Conservation (phyloP, 1,140 invertebrate species). For the Scaptomyza pallida region DNA sequence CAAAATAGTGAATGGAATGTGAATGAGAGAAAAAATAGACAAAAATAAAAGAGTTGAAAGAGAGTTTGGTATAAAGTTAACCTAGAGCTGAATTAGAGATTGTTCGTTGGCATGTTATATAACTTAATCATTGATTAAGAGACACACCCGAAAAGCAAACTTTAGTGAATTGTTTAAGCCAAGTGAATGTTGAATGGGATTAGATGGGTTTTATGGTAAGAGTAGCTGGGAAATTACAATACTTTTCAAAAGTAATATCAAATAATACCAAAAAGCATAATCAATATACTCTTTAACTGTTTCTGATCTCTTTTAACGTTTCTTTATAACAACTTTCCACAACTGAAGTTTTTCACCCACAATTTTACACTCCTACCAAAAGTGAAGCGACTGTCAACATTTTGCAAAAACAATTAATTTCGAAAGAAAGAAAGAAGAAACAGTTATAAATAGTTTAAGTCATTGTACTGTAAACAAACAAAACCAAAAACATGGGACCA, state of each 20-base stretch:
- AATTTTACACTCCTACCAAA: not conserved
- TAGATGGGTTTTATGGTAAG: too few species aligned
- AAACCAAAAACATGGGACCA: slow-evolving; percentile 14
- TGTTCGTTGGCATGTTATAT: slow-evolving; percentile 4
- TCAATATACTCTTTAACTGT: not conserved
- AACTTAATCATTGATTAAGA: not conserved
- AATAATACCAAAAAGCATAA: not conserved
- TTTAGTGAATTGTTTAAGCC: too few species aligned
- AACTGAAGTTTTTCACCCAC: slow-evolving; percentile 5
- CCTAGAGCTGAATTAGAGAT: not conserved
- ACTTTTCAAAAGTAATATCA: too few species aligned
- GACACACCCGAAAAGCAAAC: not conserved
- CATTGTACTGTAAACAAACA: slow-evolving; percentile 25
- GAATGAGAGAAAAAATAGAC: slow-evolving; percentile 17
- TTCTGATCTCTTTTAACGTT: not conserved
- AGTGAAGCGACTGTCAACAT: slow-evolving; percentile 18
- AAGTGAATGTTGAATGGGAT: too few species aligned
- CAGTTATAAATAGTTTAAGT: slow-evolving; percentile 34
- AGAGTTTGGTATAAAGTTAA: too few species aligned
- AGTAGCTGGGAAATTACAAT: too few species aligned
- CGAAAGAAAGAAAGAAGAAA: slow-evolving; percentile 1
- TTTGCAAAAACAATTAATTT: slow-evolving; percentile 28
- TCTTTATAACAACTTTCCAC: not conserved
- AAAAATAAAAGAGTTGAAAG: not conserved
- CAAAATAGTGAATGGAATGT: slow-evolving; percentile 12